phyloP scores from a whole-genome alignment of 2,888 invertebrate species.

The Campoplex capitator region DNA sequence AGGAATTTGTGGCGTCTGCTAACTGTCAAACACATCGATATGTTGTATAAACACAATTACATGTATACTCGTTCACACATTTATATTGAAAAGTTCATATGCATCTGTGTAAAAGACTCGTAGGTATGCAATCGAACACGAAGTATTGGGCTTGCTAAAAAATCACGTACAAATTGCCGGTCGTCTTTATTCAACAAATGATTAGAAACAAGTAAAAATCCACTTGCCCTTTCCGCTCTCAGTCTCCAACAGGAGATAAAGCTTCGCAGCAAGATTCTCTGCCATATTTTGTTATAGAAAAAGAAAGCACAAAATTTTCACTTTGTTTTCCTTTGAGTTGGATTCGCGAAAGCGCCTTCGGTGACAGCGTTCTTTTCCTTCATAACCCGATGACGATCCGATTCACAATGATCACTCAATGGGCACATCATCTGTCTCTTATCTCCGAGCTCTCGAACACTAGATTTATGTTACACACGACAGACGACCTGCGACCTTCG shows the following conservation, averaged over 20 bases:
- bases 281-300: slow-evolving; percentile 74
- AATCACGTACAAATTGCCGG: not conserved
- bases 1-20: slow-evolving; percentile 56
- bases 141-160: not conserved
- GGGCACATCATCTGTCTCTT: slow-evolving; percentile 51
- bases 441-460: slow-evolving; percentile 24
- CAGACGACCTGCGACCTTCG: slow-evolving; percentile 57
- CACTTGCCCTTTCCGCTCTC: slow-evolving; percentile 78
- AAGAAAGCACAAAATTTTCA: slow-evolving; percentile 14
- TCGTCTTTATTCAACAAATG: not conserved
- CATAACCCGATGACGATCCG: slow-evolving; percentile 37
- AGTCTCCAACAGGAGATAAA: slow-evolving; percentile 80
- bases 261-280: slow-evolving; percentile 83
- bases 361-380: slow-evolving; percentile 33
- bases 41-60: not conserved
- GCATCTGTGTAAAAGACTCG: slow-evolving; percentile 22
- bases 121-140: not conserved
- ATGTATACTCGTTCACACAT: slow-evolving; percentile 12
- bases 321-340: not conserved
- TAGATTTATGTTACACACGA: slow-evolving; percentile 33
- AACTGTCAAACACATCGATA: slow-evolving; percentile 61
- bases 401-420: slow-evolving; percentile 42
- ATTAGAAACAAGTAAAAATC: slow-evolving; percentile 6
- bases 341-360: slow-evolving; percentile 39
- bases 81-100: slow-evolving; percentile 3